Evolutionary conservation across 1,140 invertebrate species (phyloP), one percentile per base, ranked within the genome.

Genomic region (Drosophila rufa): DNA sequence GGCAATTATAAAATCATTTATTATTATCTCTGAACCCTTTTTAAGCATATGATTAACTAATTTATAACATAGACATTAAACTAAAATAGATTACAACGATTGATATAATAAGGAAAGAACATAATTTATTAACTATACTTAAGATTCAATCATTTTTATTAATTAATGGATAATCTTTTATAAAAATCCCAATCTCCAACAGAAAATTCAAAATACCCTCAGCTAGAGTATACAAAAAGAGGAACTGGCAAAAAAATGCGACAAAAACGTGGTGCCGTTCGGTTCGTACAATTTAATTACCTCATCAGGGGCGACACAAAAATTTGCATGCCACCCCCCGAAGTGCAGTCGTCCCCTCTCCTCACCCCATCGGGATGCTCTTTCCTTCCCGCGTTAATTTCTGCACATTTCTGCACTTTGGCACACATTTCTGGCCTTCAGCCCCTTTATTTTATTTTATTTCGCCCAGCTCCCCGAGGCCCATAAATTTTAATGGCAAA

Each of bases 401-500:
- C 46, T 62, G 77, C 60, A 61, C 61, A 68, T 42, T 73, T 73
- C 42, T 59, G 61, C 60, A 79, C 59, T 66, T 76, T 62, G 79
- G 74, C 75, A 74, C 79, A 68, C 67, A 78, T 74, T 68, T 43
- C 47, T 22, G 27, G 43, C 30, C 68, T 51, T 55, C 45, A 55
- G 51, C 51, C 38, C 27, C 60, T 25, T 51, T 25, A 7, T 27
- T 53, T 19, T 14, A 14, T 30, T 51, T 14, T 38, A 22, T 38
- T 38, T 38, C 15, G 50, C 51, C 30, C 51, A 38, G 60, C 43
- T 69, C 61, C 50, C 27, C 42, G n/a, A 50, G 47, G 40, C 60
- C 70, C 83, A 87, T 87, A 80, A 90, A 90, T 90, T 90, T 90
- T 90, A 90, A 90, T 90, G 85, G 81, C 79, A 90, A 90, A 87